Evolutionary conservation across 2,888 invertebrate species (phyloP), one percentile per base, ranked within the genome.

Genomic region (Himalopsyche tibetana): DNA sequence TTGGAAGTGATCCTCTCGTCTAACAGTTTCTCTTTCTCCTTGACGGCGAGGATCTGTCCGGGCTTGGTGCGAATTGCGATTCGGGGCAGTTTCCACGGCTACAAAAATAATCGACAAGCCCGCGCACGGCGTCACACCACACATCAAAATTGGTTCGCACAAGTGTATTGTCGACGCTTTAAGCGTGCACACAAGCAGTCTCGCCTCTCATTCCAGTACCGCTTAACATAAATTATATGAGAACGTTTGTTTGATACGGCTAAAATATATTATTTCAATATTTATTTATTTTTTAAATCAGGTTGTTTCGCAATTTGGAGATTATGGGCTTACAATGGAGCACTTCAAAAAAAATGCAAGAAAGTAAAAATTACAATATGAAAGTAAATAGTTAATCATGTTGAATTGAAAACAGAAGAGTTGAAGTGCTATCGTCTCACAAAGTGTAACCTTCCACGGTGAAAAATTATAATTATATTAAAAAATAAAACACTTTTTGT

Each of bases 21-120:
- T 92, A 98, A 95, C 91, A 98, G 94, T 93, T 96, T 97, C 94
- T 98, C 97, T 91, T 96, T 96, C 94, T 98, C 97, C 93, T 96
- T 96, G 91, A 97, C 95, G 91, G 96, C 96, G 92, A 95, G 94
- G 91, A 95, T 95, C 90, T 95, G 96, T 90, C 97, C 97, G 90
- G 97, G 95, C 92, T 96, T 96, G 93, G 96, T 96, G 92, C 97
- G 96, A 91, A 98, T 96, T 92, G 96, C 96, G 93, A 98, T 96
- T 94, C 96, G 96, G 90, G 98, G 97, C 91, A 95, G 94, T 91
- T 94, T 93, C 93, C 95, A 93, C 92, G 93, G 93, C 93, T 93
- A 93, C 92, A 93, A 93, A 51, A 51, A 51, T 92, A 91, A 93
- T 91, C 91, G 92, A 92, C 91, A 92, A 90, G 92, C 91, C 91